phyloP scores from a whole-genome alignment of 1,140 invertebrate genomes.

The Drosophila asahinai region DNA sequence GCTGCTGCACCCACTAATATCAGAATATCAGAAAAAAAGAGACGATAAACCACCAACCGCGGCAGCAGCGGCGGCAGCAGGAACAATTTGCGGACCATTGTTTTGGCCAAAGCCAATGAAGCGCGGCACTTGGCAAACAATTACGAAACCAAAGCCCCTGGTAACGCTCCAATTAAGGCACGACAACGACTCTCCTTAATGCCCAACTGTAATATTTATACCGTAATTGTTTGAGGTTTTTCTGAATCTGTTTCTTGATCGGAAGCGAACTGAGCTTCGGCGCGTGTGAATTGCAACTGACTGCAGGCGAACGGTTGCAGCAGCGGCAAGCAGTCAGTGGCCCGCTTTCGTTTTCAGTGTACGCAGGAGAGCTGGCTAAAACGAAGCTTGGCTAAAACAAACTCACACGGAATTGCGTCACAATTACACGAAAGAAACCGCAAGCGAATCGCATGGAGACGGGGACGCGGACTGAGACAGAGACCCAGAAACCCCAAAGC shows the following conservation, averaged over 20 bases:
- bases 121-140: conserved; percentile 35
- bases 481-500: conserved; percentile 81
- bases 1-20: conserved; percentile 32
- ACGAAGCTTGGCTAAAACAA: conserved; percentile 66
- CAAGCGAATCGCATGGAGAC: conserved; percentile 44
- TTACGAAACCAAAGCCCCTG: conserved; percentile 33
- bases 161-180: conserved; percentile 47
- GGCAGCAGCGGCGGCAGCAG: conserved; percentile 6
- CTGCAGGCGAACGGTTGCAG: conserved; percentile 8
- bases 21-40: background rate
- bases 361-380: conserved; percentile 27
- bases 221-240: conserved; percentile 36
- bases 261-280: conserved; percentile 60
- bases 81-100: conserved; percentile 26
- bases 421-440: conserved; percentile 77
- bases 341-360: conserved; percentile 74
- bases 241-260: conserved; percentile 6
- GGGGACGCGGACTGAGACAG: conserved; percentile 48
- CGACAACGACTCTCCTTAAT: conserved; percentile 14
- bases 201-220: conserved; percentile 23
- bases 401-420: conserved; percentile 73
- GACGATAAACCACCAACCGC: conserved; percentile 15
- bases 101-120: conserved; percentile 40
- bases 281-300: conserved; percentile 69
- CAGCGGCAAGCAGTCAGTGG: conserved; percentile 7